A percentile compares a stretch with the other conserved stretches of the same genome.
phyloP scores from a whole-genome alignment of 2,888 invertebrate species.

The Temnothorax unifasciatus region DNA sequence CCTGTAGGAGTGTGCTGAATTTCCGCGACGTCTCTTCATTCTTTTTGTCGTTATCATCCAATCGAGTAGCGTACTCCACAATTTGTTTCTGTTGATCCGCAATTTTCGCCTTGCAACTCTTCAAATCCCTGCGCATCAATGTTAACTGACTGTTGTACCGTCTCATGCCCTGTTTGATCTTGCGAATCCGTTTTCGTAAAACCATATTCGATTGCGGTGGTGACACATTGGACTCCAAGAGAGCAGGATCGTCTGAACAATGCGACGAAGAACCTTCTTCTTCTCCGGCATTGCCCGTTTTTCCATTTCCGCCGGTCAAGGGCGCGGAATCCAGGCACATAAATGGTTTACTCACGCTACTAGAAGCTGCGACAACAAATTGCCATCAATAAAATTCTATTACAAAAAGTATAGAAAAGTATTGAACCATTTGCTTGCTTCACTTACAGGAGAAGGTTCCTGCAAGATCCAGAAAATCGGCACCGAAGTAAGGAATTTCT shows the following conservation, averaged over 20 bases:
- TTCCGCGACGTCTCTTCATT: conserved; percentile 96
- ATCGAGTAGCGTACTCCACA: conserved; percentile 93
- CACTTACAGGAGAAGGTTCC: conserved; percentile 90
- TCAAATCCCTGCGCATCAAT: conserved; percentile 92
- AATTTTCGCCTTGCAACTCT: conserved; percentile 93
- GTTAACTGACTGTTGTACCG: conserved; percentile 94
- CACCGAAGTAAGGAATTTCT: conserved; percentile 95
- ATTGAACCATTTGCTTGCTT: background rate
- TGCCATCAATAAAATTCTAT: background rate
- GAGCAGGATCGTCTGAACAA: conserved; percentile 87
- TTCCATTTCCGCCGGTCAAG: conserved; percentile 87
- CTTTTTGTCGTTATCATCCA: conserved; percentile 96
- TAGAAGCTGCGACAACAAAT: conserved; percentile 78
- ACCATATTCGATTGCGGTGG: conserved; percentile 95
- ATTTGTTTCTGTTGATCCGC: conserved; percentile 95
- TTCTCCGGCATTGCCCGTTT: conserved; percentile 86
- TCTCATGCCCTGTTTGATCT: conserved; percentile 96
- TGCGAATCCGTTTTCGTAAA: conserved; percentile 93
- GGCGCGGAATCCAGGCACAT: conserved; percentile 86
- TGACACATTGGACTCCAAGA: conserved; percentile 86
- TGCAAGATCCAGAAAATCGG: conserved; percentile 93
- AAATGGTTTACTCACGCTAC: conserved; percentile 83
- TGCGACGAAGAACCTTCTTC: conserved; percentile 86
- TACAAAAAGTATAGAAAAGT: background rate
- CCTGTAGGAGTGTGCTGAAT: conserved; percentile 94